Evolutionary conservation across 2,113 vertebrate species (phyloP), one percentile per base, ranked within the genome.

Genomic region (Haliaeetus leucogaster): DNA sequence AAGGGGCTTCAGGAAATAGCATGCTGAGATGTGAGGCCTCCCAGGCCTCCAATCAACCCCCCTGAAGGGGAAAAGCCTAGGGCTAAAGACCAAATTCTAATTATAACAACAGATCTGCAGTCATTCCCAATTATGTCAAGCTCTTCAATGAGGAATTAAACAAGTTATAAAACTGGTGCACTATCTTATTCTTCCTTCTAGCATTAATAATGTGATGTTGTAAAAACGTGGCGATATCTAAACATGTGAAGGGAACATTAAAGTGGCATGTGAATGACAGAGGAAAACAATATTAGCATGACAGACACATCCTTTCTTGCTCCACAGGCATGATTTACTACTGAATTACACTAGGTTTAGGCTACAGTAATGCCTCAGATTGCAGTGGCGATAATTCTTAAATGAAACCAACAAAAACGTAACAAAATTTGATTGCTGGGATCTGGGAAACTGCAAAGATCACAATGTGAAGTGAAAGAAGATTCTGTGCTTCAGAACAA

Each of bases 21-120:
- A 82, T 73, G 94, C 96, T 94, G 97, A 95, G 97, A 97, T 97
- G 94, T 95, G 89, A 97, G 91, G 96, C 94, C 95, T 96, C 94
- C 82, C 90, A 89, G 91, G 78, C 93, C 95, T 97, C 93, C 95
- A 96, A 95, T 97, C 96, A 97, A 73, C 86, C 81, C 83, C 95
- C 94, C 92, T 93, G 86, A 95, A 96, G 95, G 96, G 83, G 85
- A 96, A 96, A 96, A 92, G 95, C 95, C 93, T 81, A 86, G 56
- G 90, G 95, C 94, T 91, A 92, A 93, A 96, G 95, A 93, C 96
- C 86, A 91, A 92, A 90, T 95, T 96, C 93, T 97, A 98, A 97
- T 97, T 97, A 95, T 95, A 97, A 96, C 95, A 95, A 90, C 95
- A 96, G 96, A 96, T 93, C 93, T 85, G 67, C 86, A 96, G 95